phyloP scores from a whole-genome alignment of 2,888 invertebrate species.

The Synergus itoensis region DNA sequence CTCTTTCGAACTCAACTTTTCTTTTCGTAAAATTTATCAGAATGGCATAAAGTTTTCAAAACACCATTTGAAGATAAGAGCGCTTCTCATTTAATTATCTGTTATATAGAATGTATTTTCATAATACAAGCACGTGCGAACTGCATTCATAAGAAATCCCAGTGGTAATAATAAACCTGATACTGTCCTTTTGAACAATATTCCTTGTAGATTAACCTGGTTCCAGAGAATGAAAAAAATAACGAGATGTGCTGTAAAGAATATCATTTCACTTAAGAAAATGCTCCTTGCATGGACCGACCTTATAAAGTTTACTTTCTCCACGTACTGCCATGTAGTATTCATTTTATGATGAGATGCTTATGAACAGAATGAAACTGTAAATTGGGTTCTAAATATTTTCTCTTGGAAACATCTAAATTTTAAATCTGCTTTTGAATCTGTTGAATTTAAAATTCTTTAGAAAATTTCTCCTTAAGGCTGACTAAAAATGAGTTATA shows the following conservation, averaged over 20 bases:
- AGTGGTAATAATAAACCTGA: background rate
- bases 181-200: conserved; percentile 1
- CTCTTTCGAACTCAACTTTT: background rate
- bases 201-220: conserved; percentile 11
- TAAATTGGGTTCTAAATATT: background rate
- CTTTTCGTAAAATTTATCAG: background rate
- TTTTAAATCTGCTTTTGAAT: too few species aligned
- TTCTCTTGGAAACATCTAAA: too few species aligned
- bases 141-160: conserved; percentile 13
- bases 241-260: background rate
- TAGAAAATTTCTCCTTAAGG: too few species aligned
- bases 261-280: conserved; percentile 12
- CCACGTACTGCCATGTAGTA: background rate
- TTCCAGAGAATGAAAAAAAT: background rate
- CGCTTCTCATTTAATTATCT: conserved; percentile 23
- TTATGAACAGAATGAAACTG: conserved; percentile 14
- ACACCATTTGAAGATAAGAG: background rate
- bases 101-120: conserved; percentile 7
- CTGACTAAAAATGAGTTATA: too few species aligned
- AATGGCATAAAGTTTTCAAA: background rate
- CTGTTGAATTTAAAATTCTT: too few species aligned
- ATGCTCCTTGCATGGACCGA: background rate
- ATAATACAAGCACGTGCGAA: conserved; percentile 21
- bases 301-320: background rate
- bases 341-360: background rate